Base-by-base conservation (phyloP, 2,888 invertebrate species). In the Trissolcus brochymenae region DNA sequence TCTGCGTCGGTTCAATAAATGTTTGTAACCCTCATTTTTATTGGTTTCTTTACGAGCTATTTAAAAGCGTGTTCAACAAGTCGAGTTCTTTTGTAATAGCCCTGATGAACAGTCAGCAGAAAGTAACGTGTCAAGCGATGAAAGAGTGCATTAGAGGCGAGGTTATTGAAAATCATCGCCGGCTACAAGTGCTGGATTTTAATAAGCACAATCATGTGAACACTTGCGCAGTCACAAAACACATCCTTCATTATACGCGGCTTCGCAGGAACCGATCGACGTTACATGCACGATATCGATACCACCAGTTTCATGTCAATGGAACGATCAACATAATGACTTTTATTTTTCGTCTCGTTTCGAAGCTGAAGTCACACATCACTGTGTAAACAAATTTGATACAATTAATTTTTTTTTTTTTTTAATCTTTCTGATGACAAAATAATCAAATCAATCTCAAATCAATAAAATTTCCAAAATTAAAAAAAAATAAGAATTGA, bases 111-210 rank as follows among this genome's bases (percentile, higher is more conserved):
- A 72, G 53, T 76, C 71, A 76, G 67, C 76, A 72, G 72, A 76
- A 76, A 76, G 76, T 76, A 67, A 72, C 76, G 59, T 64, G 71
- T 72, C 71, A 67, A 71, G 76, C 67, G 76, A 62, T 64, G 76
- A 76, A 76, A 76, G 71, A 72, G 71, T 76, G 66, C 72, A 72
- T 72, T 71, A 76, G 25, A 25, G 67, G 62, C 35, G 35, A 35
- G 62, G 66, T 76, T 76, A 76, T 72, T 72, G 76, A 76, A 76
- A 76, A 76, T 76, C 76, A 76, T 76, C 70, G 50, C 53, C 60
- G 54, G 49, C 61, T 40, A 57, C 35, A 49, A 13, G 55, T 56
- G 61, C 70, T 70, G 66, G 71, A 66, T 41, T 50, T 57, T 57
- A 76, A 76, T 65, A 75, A 68, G 59, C 68, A 43, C 35, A 75